Base-by-base conservation (phyloP, 2,888 invertebrate species). In the Troilus luridus region DNA sequence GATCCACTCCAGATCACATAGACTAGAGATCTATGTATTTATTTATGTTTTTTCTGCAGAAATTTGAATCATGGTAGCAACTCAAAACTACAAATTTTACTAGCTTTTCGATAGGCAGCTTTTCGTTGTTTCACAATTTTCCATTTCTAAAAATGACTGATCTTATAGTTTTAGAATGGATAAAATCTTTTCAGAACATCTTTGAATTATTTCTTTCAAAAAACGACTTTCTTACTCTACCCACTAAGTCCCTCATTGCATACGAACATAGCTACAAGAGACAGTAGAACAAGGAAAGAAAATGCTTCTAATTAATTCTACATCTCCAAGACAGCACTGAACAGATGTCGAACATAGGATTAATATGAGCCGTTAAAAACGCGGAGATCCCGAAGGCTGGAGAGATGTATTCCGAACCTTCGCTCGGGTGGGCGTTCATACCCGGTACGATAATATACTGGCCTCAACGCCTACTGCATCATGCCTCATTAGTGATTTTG, bases 401-500 rank as follows among this genome's bases (percentile, higher is more conserved):
- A 24, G 24, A 12, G 19, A 24, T 8, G 19, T 14, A 67, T 67
- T 41, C 41, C 41, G 41, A 3, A 41, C 67, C 67, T 67, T 27
- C 14, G 24, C 5, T 3, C 5, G 24, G 6, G 67, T 67, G 67
- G 67, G 67, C 67, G 67, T 67, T 12, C 0, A 12, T 6, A 9
- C 24, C 67, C 67, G 12, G 5, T 0, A 24, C 67, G 24, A 67
- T 67, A 67, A 67, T 67, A 67, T 67, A 67, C 67, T 24, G 24
- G 24, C 21, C n/a, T n/a, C 67, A 67, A 24, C 67, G 67, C 67
- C 67, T 67, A 67, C 67, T 67, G 67, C 67, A 67, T 67, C 67
- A 67, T 67, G 67, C 24, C 67, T 67, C 24, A 67, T 67, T 67
- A 67, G 67, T 67, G 67, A 67, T 67, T 67, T 67, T 67, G 67